Evolutionary conservation across 2,888 invertebrate species (phyloP).

Genomic region (Dione juno): DNA sequence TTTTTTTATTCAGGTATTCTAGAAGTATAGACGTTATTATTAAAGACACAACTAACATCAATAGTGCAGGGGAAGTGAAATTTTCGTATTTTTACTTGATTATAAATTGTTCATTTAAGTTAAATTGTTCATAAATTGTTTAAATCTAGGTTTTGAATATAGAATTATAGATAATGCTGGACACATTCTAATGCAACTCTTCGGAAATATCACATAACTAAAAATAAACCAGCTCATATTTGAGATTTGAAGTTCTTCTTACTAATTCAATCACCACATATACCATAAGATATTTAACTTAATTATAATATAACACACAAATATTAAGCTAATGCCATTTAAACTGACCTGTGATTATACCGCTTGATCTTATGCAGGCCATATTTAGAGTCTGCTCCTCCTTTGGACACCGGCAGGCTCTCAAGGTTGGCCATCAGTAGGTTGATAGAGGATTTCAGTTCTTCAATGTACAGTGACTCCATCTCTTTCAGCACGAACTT

Average conservation of each 20-base stretch:
- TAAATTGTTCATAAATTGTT: not conserved
- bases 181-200: not conserved
- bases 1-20: not conserved
- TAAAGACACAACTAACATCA: slow-evolving; percentile 20
- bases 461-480: slow-evolving; percentile 99
- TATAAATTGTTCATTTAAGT: too few species aligned
- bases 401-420: slow-evolving; percentile 98
- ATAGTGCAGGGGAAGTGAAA: slow-evolving; percentile 18
- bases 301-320: not conserved
- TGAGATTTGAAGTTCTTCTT: not conserved
- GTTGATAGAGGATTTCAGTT: slow-evolving; percentile 98
- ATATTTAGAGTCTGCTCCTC: slow-evolving; percentile 98
- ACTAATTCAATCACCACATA: not conserved
- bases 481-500: slow-evolving; percentile 99
- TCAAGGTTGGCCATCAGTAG: slow-evolving; percentile 99
- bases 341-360: slow-evolving; percentile 96
- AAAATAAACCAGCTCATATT: not conserved
- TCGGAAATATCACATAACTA: not conserved
- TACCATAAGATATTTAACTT: not conserved
- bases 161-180: not conserved
- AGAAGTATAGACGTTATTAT: slow-evolving; percentile 6
- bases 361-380: slow-evolving; percentile 98
- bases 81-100: not conserved
- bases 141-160: not conserved
- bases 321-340: slow-evolving; percentile 12